Percentiles rank a stretch among this genome's conserved stretches.
Conservation (phyloP, 2,888 invertebrate species). For the Druceiella hillmani region DNA sequence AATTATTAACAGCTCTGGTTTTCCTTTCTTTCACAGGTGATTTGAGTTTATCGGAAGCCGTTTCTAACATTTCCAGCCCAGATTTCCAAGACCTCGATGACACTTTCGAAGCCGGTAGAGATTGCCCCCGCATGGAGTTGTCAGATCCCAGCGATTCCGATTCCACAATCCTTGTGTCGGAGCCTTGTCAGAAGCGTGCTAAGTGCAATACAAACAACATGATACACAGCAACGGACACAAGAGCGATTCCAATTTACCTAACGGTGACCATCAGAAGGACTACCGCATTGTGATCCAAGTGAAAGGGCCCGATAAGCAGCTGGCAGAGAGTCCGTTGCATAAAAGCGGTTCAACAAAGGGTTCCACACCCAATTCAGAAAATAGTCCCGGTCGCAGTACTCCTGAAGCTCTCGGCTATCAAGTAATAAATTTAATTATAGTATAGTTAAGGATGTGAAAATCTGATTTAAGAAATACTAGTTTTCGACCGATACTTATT, state of each 20-base stretch:
- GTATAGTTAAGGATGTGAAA: no score
- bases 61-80: conserved; percentile 85
- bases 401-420: conserved; percentile 56
- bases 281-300: conserved; percentile 81
- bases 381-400: conserved; percentile 39
- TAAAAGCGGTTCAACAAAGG: conserved; percentile 12
- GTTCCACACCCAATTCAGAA: conserved; percentile 10
- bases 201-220: conserved; percentile 38
- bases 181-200: conserved; percentile 58
- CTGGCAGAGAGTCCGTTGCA: conserved; percentile 4
- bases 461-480: no score
- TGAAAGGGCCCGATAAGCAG: conserved; percentile 40
- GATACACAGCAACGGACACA: conserved; percentile 43
- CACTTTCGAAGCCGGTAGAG: conserved; percentile 70
- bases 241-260: conserved; percentile 56
- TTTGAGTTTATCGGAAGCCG: conserved; percentile 78
- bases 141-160: conserved; percentile 88
- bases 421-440: conserved; percentile 44
- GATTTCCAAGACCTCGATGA: conserved; percentile 87
- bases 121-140: conserved; percentile 76
- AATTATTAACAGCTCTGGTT: no score
- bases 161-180: conserved; percentile 80
- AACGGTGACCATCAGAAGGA: conserved; percentile 44
- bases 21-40: conserved; percentile 59
- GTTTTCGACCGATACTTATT: no score